phyloP scores from a whole-genome alignment of 2,113 vertebrate genomes.

The Sinocyclocheilus maitianheensis region DNA sequence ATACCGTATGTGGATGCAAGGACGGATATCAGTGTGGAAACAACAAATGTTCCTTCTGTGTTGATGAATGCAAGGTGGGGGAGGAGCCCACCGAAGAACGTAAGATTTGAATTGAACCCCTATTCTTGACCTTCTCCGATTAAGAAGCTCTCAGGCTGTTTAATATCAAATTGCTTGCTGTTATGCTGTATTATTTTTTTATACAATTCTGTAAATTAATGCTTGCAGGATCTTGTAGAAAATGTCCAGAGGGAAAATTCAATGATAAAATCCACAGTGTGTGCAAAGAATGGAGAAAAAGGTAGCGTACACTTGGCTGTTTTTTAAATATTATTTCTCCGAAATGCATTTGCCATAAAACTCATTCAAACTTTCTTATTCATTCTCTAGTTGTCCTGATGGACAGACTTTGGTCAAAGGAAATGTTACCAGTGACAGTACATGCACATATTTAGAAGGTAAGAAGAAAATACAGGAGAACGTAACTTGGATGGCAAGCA shows the following conservation, averaged over 20 bases:
- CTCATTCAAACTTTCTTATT: neutral
- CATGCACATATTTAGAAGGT: slow-evolving; percentile 45
- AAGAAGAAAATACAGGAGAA: neutral
- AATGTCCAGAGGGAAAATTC: slow-evolving; percentile 70
- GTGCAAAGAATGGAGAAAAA: slow-evolving; percentile 68
- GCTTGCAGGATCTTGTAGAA: slow-evolving; percentile 66
- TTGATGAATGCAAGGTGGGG: slow-evolving; percentile 61
- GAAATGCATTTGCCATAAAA: neutral
- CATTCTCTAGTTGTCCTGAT: slow-evolving; percentile 62
- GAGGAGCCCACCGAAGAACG: slow-evolving; percentile 59
- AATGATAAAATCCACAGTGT: slow-evolving; percentile 66
- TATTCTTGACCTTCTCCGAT: neutral
- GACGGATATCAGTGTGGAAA: slow-evolving; percentile 64
- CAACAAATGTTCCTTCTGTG: slow-evolving; percentile 58
- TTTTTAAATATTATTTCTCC: neutral
- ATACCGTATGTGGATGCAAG: slow-evolving; percentile 71
- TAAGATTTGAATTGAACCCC: slow-evolving; percentile 49
- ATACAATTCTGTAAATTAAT: neutral
- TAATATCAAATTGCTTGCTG: neutral
- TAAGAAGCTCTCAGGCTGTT: neutral
- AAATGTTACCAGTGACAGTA: slow-evolving; percentile 57
- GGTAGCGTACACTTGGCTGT: slow-evolving; percentile 53
- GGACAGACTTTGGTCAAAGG: slow-evolving; percentile 47
- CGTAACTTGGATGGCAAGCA: neutral
- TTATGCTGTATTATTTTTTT: neutral